Percentiles rank a stretch among this genome's conserved stretches.
Conservation (phyloP, 1,140 invertebrate genomes). For the Thalassaphorura encarpata region DNA sequence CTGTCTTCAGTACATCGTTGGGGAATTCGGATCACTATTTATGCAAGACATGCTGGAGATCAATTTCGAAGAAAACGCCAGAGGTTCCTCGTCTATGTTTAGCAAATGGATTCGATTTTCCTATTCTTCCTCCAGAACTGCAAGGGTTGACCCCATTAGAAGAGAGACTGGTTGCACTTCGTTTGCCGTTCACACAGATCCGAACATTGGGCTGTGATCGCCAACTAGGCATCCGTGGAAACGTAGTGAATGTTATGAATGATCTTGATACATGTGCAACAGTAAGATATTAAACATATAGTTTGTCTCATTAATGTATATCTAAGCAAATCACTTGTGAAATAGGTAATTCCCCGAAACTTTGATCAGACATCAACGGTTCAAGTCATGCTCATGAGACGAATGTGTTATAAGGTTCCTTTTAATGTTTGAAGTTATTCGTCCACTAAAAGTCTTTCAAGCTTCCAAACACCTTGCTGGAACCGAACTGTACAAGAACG, state of each 20-base stretch:
- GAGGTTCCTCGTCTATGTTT: conserved; percentile 10
- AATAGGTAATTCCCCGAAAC: conserved; percentile 16
- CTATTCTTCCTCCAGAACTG: conserved; percentile 6
- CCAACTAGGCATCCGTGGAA: conserved; percentile 17
- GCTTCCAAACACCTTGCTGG: conserved; percentile 8
- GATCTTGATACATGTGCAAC: conserved; percentile 10
- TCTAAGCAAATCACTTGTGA: too few species aligned
- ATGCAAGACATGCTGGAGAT: conserved; percentile 5
- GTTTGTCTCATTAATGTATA: too few species aligned
- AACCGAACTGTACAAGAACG: conserved; percentile 8
- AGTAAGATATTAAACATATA: too few species aligned
- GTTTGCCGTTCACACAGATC: conserved; percentile 25
- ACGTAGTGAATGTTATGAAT: conserved; percentile 22
- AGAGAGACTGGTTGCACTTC: conserved; percentile 11
- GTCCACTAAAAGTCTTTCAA: conserved; percentile 9
- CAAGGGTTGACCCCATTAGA: conserved; percentile 11
- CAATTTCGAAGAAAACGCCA: neutral
- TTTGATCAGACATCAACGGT: conserved; percentile 21
- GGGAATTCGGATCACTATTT: too few species aligned
- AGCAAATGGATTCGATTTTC: conserved; percentile 21
- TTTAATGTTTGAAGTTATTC: conserved; percentile 20
- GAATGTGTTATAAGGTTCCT: conserved; percentile 4
- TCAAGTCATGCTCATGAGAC: conserved; percentile 18
- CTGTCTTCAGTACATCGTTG: neutral
- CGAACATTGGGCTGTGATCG: conserved; percentile 3